A percentile compares a stretch with the other conserved stretches of the same genome.
phyloP scores from a whole-genome alignment of 1,140 invertebrate genomes.

The Sinella curviseta region DNA sequence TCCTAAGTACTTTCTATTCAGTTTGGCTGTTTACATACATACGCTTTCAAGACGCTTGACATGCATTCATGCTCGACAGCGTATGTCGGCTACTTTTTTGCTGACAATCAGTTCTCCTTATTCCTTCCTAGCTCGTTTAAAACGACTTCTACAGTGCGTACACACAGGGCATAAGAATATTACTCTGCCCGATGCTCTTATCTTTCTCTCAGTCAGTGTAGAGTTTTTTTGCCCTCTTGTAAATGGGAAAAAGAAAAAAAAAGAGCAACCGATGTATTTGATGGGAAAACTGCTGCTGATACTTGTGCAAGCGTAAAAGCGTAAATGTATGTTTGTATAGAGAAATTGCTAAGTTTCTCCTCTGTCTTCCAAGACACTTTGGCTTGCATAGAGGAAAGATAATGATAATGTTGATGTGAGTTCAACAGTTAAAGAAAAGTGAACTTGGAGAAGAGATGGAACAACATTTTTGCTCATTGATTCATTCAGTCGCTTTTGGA shows the following conservation, averaged over 20 bases:
- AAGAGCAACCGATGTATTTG: not conserved
- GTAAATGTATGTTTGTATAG: too few relatives aligned
- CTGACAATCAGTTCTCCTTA: constrained; percentile 2
- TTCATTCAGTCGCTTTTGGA: not conserved
- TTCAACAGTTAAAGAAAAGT: not conserved
- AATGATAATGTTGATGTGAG: constrained; percentile 1
- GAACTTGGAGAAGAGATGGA: not conserved
- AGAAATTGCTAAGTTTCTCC: too few relatives aligned
- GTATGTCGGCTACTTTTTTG: constrained; percentile 1
- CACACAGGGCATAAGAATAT: too few relatives aligned
- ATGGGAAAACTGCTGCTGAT: not conserved
- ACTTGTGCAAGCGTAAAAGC: too few relatives aligned
- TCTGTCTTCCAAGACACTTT: too few relatives aligned
- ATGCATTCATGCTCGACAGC: not conserved
- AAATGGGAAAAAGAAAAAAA: not conserved
- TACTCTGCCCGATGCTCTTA: not conserved
- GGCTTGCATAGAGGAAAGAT: not conserved
- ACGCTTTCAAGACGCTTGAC: not conserved
- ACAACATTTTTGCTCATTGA: not conserved
- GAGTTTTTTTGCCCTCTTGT: not conserved
- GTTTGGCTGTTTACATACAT: not conserved
- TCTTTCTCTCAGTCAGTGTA: not conserved
- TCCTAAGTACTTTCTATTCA: not conserved
- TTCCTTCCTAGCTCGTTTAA: not conserved
- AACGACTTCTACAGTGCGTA: too few relatives aligned